Evolutionary conservation across 2,797 vertebrate genomes (phyloP), one percentile per base, ranked within the genome.

Genomic region (Orientallactaga sibirica): DNA sequence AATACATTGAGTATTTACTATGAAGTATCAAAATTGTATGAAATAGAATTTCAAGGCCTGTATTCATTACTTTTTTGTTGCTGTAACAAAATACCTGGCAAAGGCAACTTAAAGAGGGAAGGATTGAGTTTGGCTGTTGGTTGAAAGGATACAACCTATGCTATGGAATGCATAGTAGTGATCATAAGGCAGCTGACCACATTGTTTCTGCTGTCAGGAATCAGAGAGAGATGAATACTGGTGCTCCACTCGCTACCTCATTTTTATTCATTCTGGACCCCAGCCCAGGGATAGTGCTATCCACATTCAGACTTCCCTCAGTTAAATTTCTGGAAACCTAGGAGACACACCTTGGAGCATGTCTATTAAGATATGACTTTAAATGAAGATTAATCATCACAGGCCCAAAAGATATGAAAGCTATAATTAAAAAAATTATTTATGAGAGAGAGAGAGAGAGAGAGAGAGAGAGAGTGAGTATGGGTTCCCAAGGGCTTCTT

Each of bases 11-110:
- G 14, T 70, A 66, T 77, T 86, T 90, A 25, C 62, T 80, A 12
- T 41, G 71, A 91, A 70, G 12, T 81, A 73, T 37, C 5, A 48
- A 37, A 73, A 15, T 85, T 95, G 7, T 77, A 9, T 48, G 3
- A 41, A 81, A n/a, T 90, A 68, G n/a, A 33, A 88, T 92, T 81
- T 89, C 10, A 90, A 76, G 78, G 33, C 58, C 58, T 25, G 14
- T 80, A 7, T 55, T 55, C 10, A 3, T 55, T 77, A 11, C 75
- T 77, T 77, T 55, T 77, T 41, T 71, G 33, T 75, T 41, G 20
- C 20, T 48, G 5, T 75, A 14, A 14, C 29, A 61, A 37, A n/a
- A 79, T 58, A 79, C 18, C 11, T 3, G n/a, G 58, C 19, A 79
- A 15, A 61, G 61, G 19, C 19, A 37, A 52, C 52, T 58, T 33